Evolutionary conservation across 2,888 invertebrate genomes (phyloP), one percentile per base, ranked within the genome.

Genomic region (Heterodera filipjevi): DNA sequence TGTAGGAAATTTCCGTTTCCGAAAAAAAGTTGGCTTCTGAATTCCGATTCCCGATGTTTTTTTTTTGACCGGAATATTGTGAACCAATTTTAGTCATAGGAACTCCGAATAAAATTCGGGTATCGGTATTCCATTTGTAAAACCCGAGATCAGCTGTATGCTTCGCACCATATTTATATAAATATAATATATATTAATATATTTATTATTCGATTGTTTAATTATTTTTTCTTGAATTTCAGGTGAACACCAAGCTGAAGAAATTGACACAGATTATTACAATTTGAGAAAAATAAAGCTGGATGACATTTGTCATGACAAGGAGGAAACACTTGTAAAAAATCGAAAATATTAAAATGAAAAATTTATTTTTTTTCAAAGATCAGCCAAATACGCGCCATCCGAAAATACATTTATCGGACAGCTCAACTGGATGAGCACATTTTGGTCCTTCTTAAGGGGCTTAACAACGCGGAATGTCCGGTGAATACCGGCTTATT

Each of bases 351-450:
- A 66, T 27, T 16, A 33, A 14, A 27, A n/a, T 39, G 12, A 39
- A 39, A 39, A 39, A 39, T 1, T 39, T 39, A 10, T 39, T 39
- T 39, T 39, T 39, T 39, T 12, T 76, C 81, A 39, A 68, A 84
- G 85, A 79, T 64, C 39, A 71, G 78, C 27, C 86, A 85, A 77
- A 83, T 85, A 44, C 79, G 82, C 3, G 77, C 83, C 8, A 74
- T 85, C 44, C 81, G 82, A 10, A 81, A 78, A 46, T 84, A 79
- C 77, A 84, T 85, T 46, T 82, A 84, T 44, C 80, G 84, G 16
- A 81, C 82, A 0, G 82, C 84, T 2, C 78, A 82, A 59, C 75
- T 82, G n/a, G 82, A 81, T 49, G 85, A 86, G 76, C 86, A 85
- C 76, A 81, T 84, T 77, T 75, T 85, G 39, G 81, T 85, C n/a